Evolutionary conservation across 2,888 invertebrate genomes (phyloP), one percentile per base, ranked within the genome.

Genomic region (Eubasilissa splendida): DNA sequence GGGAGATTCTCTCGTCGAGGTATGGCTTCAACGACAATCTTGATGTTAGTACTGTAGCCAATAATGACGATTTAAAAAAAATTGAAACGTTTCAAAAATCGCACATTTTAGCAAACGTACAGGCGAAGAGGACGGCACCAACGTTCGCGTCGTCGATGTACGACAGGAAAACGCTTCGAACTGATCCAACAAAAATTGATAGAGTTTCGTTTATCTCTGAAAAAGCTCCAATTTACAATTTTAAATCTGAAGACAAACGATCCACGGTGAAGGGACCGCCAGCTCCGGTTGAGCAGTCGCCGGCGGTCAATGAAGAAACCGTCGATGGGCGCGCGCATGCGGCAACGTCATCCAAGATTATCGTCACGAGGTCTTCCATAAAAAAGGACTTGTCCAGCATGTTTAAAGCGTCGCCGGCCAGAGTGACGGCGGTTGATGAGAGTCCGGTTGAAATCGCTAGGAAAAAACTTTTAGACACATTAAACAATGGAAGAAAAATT

Each of bases 381-480:
- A 71, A 71, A 33, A 71, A 71, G 31, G 71, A 71, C 14, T 54
- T 71, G 54, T 71, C 71, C 1, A 71, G 33, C 14, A 71, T 71
- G 71, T 71, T 71, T 53, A 22, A 54, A n/a, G 56, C 52, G 54
- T n/a, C 14, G 3, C 14, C 71, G 4, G 54, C 71, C 0, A 33
- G 53, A 31, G 31, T 8, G 10, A 54, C 71, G 0, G 4, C 8
- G 9, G 71, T 71, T 1, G 71, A 71, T 11, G 54, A 71, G 11
- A 54, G 54, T 10, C 71, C 54, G 5, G 71, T 71, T 7, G 71
- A 71, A 22, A 54, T 22, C 4, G 71, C 71, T 14, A 71, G 71
- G 54, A 33, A 53, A 33, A 54, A 71, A 33, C 14, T 71, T 14
- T 71, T 71, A 53, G 54, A 54, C n/a, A 71, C 22, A 7, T 71